Conservation (phyloP, 1,140 invertebrate genomes). For the Daktulosphaira vitifoliae region DNA sequence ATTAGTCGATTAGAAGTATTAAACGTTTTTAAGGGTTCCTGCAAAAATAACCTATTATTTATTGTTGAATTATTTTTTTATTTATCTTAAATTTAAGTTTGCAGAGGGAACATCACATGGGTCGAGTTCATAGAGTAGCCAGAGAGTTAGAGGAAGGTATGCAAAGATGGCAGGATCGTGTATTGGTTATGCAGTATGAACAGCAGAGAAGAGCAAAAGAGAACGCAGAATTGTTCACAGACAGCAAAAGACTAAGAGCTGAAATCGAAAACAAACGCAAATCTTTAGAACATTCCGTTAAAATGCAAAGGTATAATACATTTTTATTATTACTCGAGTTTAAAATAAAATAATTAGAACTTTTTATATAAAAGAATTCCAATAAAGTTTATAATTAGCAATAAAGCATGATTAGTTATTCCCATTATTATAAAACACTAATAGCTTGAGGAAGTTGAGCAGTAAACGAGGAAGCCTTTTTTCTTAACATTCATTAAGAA, state of each 20-base stretch:
- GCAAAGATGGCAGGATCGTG: slow-evolving; percentile 42
- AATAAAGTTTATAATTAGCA: neutral
- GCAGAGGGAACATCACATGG: slow-evolving; percentile 39
- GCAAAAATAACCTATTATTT: too few relatives aligned
- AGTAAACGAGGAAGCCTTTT: too few relatives aligned
- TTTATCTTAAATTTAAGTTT: slow-evolving; percentile 39
- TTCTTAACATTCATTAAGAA: too few relatives aligned
- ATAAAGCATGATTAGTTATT: neutral
- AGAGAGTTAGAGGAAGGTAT: slow-evolving; percentile 40
- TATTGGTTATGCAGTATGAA: slow-evolving; percentile 40
- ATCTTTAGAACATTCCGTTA: slow-evolving; percentile 36
- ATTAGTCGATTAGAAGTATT: too few relatives aligned
- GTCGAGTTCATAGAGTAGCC: slow-evolving; percentile 39
- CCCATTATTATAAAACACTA: too few relatives aligned
- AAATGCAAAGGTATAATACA: slow-evolving; percentile 40
- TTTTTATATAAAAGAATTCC: neutral
- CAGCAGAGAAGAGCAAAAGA: slow-evolving; percentile 38
- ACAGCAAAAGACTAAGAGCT: slow-evolving; percentile 37
- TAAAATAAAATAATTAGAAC: neutral
- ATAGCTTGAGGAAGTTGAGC: too few relatives aligned
- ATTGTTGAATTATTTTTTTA: too few relatives aligned
- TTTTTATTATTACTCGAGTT: neutral
- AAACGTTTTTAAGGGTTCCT: too few relatives aligned
- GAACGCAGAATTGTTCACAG: slow-evolving; percentile 36
- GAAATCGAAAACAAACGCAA: slow-evolving; percentile 38